Conservation (phyloP, 2,888 invertebrate species). For the Drosophila trichaetosa region DNA sequence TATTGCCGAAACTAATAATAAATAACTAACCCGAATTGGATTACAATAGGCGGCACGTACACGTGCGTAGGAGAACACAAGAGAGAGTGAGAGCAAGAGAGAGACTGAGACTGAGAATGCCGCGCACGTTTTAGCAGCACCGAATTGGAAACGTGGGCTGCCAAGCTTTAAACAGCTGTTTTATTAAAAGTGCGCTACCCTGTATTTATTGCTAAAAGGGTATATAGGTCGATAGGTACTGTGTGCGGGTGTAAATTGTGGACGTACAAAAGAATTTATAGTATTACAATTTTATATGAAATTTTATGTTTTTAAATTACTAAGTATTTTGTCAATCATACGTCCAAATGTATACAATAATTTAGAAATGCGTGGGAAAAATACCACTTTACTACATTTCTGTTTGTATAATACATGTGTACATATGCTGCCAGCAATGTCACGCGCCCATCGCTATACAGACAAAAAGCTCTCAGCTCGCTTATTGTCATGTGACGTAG, state of each 20-base stretch:
- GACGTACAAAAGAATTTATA: background rate
- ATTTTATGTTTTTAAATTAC: background rate
- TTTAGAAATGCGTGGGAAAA: background rate
- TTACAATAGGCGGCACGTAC: conserved; percentile 59
- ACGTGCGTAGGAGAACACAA: conserved; percentile 54
- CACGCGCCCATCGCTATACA: conserved; percentile 7
- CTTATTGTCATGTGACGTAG: conserved; percentile 28
- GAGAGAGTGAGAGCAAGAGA: background rate
- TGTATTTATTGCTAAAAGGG: conserved; percentile 1
- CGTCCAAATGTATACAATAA: background rate
- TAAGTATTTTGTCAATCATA: background rate
- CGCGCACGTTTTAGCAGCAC: conserved; percentile 24
- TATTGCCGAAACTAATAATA: conserved; percentile 8
- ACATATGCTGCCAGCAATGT: background rate
- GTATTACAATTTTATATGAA: background rate
- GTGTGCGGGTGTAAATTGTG: background rate
- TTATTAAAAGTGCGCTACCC: conserved; percentile 5
- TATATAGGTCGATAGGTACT: background rate
- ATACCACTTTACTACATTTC: background rate
- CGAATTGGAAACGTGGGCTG: conserved; percentile 20
- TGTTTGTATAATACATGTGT: background rate
- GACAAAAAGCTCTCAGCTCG: conserved; percentile 23
- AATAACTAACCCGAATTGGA: conserved; percentile 57
- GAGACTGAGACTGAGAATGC: background rate
- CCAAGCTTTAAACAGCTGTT: conserved; percentile 36